Percentiles rank a stretch among this genome's conserved stretches.
phyloP scores from a whole-genome alignment of 2,888 invertebrate genomes.

The Schizotus pectinicornis region DNA sequence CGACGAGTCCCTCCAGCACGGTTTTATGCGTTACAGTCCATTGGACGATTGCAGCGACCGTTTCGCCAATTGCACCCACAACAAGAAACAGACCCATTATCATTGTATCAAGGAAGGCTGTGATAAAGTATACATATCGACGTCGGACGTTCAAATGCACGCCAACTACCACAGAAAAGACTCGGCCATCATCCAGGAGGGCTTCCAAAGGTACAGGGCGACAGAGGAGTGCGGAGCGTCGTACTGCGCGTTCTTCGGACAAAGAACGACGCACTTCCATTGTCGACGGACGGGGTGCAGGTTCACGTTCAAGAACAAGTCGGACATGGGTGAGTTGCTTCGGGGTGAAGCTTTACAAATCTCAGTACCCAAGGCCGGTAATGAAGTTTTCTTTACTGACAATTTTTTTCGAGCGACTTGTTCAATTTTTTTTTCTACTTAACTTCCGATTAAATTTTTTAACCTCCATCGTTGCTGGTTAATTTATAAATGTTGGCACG shows the following conservation, averaged over 20 bases:
- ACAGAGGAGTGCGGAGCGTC: conserved; percentile 94
- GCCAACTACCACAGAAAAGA: conserved; percentile 98
- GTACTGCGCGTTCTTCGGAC: conserved; percentile 91
- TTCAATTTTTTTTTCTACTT: too few species aligned
- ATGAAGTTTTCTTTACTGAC: too few species aligned
- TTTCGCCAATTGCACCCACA: conserved; percentile 77
- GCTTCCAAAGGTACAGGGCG: conserved; percentile 94
- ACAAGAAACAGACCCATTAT: conserved; percentile 94
- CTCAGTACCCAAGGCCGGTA: not conserved
- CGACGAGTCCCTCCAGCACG: conserved; percentile 94
- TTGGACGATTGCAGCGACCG: conserved; percentile 92
- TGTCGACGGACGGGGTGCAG: conserved; percentile 90
- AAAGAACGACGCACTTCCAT: conserved; percentile 97
- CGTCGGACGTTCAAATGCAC: conserved; percentile 99
- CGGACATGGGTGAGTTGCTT: conserved; percentile 90
- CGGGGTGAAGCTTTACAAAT: too few species aligned
- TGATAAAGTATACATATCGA: conserved; percentile 96
- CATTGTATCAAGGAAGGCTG: conserved; percentile 95
- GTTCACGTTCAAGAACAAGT: conserved; percentile 98
- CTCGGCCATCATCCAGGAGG: conserved; percentile 96
- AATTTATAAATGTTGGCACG: too few species aligned
- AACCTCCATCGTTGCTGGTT: too few species aligned
- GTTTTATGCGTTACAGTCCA: conserved; percentile 91
- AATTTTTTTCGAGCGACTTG: too few species aligned
- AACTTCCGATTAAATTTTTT: too few species aligned